Evolutionary conservation across 2,888 invertebrate genomes (phyloP), one percentile per base, ranked within the genome.

Genomic region (Omphaloscelis lunosa): DNA sequence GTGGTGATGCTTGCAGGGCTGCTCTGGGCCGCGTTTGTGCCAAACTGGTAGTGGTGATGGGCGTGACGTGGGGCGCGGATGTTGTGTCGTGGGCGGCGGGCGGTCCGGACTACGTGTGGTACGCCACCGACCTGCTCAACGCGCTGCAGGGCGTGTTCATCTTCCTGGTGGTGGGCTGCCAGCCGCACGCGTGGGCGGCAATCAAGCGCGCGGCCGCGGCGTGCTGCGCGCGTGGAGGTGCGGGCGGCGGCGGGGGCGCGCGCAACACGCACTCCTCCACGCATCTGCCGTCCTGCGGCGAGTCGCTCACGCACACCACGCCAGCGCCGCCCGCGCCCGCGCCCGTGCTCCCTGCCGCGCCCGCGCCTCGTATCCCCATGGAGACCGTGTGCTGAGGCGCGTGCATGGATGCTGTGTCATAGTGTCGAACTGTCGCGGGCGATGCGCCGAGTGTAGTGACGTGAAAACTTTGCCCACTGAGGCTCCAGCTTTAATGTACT

Each of bases 131-230:
- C 95, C 94, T 98, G 91, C 97, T 99, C 90, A 99, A 99, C 96
- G 98, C 98, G 85, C 97, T 98, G 88, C 99, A 99, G 94, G 99
- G 99, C 86, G 98, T 99, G 74, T 98, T 98, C 94, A 99, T 99
- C 91, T 99, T 99, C 95, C 97, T 98, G 91, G 98, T 99, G 86
- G 98, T 98, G 88, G 99, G 98, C 71, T 98, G 98, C 94, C 98
- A 98, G 97, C 98, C 98, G 77, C 98, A 98, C 97, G 98, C 98
- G 93, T 94, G 95, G 94, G 94, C 94, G 63, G 95, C 96, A 85
- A 91, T 95, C 59, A 93, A 93, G 91, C 94, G 95, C 85, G 90
- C 91, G 85, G 93, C 91, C 39, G 92, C 91, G 58, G 93, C 93
- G 84, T 94, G 95, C 91, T 97, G 97, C 97, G 97, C 90, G 97